Evolutionary conservation across 2,888 invertebrate species (phyloP).

Genomic region (Galeruca laticollis): DNA sequence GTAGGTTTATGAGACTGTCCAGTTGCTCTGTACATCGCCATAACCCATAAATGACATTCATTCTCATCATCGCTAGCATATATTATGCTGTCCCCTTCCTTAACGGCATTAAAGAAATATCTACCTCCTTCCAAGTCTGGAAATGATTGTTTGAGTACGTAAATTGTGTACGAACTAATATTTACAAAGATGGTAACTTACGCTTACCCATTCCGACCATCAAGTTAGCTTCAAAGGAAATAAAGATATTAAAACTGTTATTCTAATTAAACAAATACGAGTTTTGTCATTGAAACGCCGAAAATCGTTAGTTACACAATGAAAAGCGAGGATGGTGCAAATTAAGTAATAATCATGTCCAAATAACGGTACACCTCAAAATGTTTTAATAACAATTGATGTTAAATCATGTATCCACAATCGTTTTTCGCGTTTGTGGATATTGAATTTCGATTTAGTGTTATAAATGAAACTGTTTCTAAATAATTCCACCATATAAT

Average conservation of each 20-base stretch:
- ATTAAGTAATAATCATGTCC: no score
- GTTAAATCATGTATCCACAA: no score
- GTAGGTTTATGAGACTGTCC: conserved; percentile 99
- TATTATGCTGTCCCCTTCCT: conserved; percentile 97
- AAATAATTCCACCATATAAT: no score
- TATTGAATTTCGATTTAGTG: no score
- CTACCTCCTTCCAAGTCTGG: conserved; percentile 92
- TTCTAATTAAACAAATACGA: not conserved
- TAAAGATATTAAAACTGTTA: conserved; percentile 24
- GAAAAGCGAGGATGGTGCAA: no score
- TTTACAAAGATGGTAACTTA: conserved; percentile 58
- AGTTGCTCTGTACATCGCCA: conserved; percentile 99
- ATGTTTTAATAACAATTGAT: no score
- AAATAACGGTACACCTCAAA: no score
- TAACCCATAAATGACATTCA: conserved; percentile 98
- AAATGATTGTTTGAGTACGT: conserved; percentile 55
- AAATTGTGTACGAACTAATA: conserved; percentile 37
- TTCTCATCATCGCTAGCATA: conserved; percentile 98
- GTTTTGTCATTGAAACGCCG: not conserved
- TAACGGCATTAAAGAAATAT: conserved; percentile 98
- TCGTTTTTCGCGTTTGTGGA: no score
- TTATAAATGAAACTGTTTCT: no score
- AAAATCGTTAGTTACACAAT: no score
- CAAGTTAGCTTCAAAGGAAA: conserved; percentile 79
- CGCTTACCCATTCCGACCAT: conserved; percentile 92